Evolutionary conservation across 1,140 invertebrate species (phyloP).

Genomic region (Lerema accius): DNA sequence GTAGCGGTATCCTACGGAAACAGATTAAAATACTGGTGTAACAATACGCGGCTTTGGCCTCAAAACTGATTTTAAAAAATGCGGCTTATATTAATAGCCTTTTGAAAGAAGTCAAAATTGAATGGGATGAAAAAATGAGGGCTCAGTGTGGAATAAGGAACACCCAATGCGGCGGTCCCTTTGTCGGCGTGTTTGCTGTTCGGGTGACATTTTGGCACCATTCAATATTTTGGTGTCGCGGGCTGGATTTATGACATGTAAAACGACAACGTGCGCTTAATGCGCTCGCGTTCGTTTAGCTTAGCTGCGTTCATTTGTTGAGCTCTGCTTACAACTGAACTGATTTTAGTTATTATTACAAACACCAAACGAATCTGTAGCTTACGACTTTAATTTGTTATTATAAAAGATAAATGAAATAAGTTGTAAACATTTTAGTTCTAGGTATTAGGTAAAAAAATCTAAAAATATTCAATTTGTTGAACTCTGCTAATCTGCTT

Average conservation of each 20-base stretch:
- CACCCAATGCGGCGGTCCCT: conserved; percentile 77
- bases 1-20: conserved; percentile 80
- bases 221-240: conserved; percentile 80
- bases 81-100: conserved; percentile 81
- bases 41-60: conserved; percentile 72
- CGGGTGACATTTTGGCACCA: conserved; percentile 82
- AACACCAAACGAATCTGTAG: neutral
- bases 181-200: conserved; percentile 76
- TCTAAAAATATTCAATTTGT: too few relatives aligned
- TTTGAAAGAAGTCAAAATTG: conserved; percentile 82
- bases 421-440: too few relatives aligned
- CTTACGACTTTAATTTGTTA: too few relatives aligned
- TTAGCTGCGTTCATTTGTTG: conserved; percentile 38
- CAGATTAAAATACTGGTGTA: conserved; percentile 74
- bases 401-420: too few relatives aligned
- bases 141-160: conserved; percentile 70
- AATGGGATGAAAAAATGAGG: conserved; percentile 80
- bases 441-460: too few relatives aligned
- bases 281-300: conserved; percentile 46
- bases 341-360: neutral
- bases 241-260: conserved; percentile 78
- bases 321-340: conserved; percentile 27
- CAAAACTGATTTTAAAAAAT: conserved; percentile 78
- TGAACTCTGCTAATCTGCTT: too few relatives aligned
- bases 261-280: conserved; percentile 66